phyloP scores from a whole-genome alignment of 2,797 vertebrate species.

The Rhodeus uyekii region DNA sequence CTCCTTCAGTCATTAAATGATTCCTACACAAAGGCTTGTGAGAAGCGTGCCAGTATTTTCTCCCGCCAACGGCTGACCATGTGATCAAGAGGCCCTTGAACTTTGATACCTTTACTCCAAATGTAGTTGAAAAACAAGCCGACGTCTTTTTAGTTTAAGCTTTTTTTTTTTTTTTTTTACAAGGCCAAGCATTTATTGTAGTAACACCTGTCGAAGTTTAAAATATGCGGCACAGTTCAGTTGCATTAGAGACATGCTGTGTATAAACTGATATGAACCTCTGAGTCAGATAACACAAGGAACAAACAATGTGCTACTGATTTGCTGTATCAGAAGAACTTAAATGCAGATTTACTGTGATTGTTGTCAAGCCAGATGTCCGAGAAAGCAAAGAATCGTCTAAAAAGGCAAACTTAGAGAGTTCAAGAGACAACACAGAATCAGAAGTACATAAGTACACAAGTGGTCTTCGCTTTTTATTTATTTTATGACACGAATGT shows the following conservation, averaged over 20 bases:
- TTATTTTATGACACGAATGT: slow-evolving; percentile 92
- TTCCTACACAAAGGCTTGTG: slow-evolving; percentile 35
- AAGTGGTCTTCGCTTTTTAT: slow-evolving; percentile 90
- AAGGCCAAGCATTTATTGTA: slow-evolving; percentile 66
- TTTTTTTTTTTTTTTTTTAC: slow-evolving; percentile 30
- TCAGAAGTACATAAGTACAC: slow-evolving; percentile 86
- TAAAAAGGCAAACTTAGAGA: neutral
- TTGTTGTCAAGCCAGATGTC: neutral
- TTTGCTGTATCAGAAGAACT: slow-evolving; percentile 13
- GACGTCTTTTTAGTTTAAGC: neutral
- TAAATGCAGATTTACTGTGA: slow-evolving; percentile 6
- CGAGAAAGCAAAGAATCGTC: neutral
- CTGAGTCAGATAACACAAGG: neutral
- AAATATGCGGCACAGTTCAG: slow-evolving; percentile 6
- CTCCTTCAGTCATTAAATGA: slow-evolving; percentile 54
- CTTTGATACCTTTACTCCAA: slow-evolving; percentile 65
- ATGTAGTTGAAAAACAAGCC: slow-evolving; percentile 1
- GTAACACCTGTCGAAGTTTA: slow-evolving; percentile 66
- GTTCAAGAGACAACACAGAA: neutral
- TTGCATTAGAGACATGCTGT: neutral
- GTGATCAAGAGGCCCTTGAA: slow-evolving; percentile 56
- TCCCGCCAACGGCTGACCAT: neutral
- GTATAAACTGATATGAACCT: slow-evolving; percentile 22
- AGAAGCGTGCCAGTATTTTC: neutral
- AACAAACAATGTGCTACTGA: slow-evolving; percentile 21